Base-by-base conservation (phyloP, 2,888 invertebrate genomes). In the Tolmerus cingulatus region DNA sequence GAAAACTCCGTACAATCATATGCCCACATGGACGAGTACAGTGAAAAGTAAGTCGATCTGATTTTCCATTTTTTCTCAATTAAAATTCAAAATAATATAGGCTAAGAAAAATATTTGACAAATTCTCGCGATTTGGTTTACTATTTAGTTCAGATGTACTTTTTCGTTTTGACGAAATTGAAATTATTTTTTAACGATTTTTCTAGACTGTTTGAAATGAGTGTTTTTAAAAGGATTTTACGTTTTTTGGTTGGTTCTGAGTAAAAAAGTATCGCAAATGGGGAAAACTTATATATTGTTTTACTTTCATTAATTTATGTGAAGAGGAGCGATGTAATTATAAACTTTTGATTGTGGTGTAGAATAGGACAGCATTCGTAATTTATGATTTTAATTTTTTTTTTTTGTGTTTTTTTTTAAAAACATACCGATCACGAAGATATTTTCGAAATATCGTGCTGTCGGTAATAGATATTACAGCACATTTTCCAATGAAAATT, bases 1-100 rank as follows among this genome's bases (percentile, higher is more conserved):
- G 98, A 99, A 93, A 98, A 98, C 93, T 98, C 98, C 89, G 98
- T 99, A 88, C 99, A 99, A 93, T 98, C 97, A 91, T 99, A 99
- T 93, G 98, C 99, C 84, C 98, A 98, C 92, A 96, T 97, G 95
- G 97, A 97, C 93, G 98, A 98, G 93, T 99, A 99, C 94, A 98
- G 98, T 91, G 98, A 98, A 94, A 98, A 98, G 99, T 99, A 95
- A 96, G 96, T 95, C 93, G 91, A 90, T 89, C 89, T 89, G 91
- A 89, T 91, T 90, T 90, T 90, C 87, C 88, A 74, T 81, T 76
- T 74, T 84, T 34, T 37, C 51, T 16, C 30, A 74, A 66, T 23
- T 57, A 57, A 57, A 37, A 55, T 2, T 82, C 37, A 51, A 16
- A 34, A 55, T 86, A 55, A 0, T 86, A 19, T 77, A 86, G 55